These are phyloP conservation scores for Mobula birostris DNA, from an alignment of 2,113 vertebrate species.

Conservation along the genomic window DNA sequence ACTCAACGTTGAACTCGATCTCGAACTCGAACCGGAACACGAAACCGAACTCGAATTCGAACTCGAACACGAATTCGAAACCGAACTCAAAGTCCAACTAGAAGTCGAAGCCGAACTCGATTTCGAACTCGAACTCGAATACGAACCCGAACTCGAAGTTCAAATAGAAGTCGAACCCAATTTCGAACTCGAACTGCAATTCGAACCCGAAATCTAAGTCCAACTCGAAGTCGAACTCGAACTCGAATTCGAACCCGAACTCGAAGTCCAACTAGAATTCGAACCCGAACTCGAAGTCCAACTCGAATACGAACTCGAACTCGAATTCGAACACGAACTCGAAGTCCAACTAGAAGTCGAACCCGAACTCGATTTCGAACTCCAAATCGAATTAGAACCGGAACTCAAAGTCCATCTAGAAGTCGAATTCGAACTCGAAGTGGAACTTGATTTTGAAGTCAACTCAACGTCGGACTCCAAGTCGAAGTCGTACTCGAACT, in stretches of 20 bases:
- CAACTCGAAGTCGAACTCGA: not conserved
- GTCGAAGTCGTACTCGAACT: no score
- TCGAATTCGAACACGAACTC: not conserved
- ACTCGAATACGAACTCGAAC: not conserved
- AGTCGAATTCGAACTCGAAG: no score
- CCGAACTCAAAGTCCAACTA: conserved; percentile 19
- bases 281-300: not conserved
- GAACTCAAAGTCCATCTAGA: no score
- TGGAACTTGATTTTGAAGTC: no score
- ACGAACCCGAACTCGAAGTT: conserved; percentile 39
- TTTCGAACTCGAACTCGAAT: conserved; percentile 40
- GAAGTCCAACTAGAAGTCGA: not conserved
- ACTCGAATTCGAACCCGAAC: not conserved
- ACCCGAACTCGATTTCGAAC: no score
- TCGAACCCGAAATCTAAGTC: conserved; percentile 35
- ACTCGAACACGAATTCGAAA: conserved; percentile 10
- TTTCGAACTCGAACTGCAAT: no score
- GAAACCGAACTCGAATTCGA: not conserved
- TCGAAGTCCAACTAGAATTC: not conserved
- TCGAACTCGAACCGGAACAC: conserved; percentile 30
- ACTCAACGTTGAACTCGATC: no score
- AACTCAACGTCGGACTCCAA: no score
- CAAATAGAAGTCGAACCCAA: no score
- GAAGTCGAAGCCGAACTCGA: conserved; percentile 36
- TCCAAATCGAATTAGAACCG: no score